These are phyloP conservation scores for Drosophila diplacantha DNA, from an alignment of 2,888 invertebrate genomes.

Conservation along the genomic window DNA sequence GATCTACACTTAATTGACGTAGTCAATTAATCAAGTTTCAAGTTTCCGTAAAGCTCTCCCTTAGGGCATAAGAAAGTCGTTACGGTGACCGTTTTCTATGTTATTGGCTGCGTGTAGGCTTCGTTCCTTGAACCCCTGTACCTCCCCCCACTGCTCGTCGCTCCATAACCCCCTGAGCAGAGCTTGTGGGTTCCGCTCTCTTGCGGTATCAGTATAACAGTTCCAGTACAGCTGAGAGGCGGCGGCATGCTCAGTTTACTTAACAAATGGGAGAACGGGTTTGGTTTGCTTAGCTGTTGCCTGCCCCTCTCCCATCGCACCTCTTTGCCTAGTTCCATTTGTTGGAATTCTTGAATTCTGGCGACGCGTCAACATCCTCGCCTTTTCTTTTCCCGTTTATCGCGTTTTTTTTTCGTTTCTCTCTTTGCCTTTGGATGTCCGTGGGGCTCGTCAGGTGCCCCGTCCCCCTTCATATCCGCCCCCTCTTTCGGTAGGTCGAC, in stretches of 20 bases:
- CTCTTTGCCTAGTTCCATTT: background rate
- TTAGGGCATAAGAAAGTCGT: slow-evolving; percentile 2
- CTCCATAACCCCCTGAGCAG: slow-evolving; percentile 1
- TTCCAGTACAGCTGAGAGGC: slow-evolving; percentile 19
- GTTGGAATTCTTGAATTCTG: slow-evolving; percentile 19
- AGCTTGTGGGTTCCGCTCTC: slow-evolving; percentile 7
- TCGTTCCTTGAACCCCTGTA: slow-evolving; percentile 29
- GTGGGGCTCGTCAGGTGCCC: slow-evolving; percentile 62
- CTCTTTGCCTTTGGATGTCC: slow-evolving; percentile 31
- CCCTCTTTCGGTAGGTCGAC: background rate
- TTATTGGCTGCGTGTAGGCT: slow-evolving; percentile 18
- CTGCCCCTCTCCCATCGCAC: background rate
- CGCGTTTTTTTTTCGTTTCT: slow-evolving; percentile 18
- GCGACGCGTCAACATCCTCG: slow-evolving; percentile 29
- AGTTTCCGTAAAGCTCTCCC: too few relatives aligned
- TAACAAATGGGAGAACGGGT: slow-evolving; percentile 21
- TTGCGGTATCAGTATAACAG: slow-evolving; percentile 24
- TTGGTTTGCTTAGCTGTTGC: slow-evolving; percentile 31
- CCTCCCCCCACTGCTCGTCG: background rate
- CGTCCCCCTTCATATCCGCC: background rate
- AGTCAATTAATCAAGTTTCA: background rate
- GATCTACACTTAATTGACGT: too few relatives aligned
- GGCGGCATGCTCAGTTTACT: slow-evolving; percentile 8
- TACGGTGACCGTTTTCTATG: background rate
- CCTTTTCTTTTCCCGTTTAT: slow-evolving; percentile 9